These are phyloP conservation scores for Saccostrea cuccullata DNA, from an alignment of 1,140 invertebrate species.

Conservation along the genomic window DNA sequence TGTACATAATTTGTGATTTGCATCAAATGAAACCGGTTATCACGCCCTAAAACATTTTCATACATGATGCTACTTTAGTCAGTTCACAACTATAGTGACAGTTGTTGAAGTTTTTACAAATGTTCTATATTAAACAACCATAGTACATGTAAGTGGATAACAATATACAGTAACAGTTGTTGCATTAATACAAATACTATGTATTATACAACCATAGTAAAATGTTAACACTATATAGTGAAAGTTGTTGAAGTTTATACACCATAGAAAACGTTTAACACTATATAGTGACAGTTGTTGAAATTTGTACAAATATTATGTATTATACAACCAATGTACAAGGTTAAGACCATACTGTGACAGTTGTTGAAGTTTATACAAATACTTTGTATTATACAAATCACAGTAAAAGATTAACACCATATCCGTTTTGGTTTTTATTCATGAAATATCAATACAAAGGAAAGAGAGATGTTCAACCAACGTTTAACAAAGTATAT, in stretches of 20 bases:
- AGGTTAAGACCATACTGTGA: not conserved
- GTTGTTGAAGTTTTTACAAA: not conserved
- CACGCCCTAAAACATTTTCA: not conserved
- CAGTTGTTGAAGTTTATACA: not conserved
- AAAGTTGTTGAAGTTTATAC: too few relatives aligned
- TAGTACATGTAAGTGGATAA: too few relatives aligned
- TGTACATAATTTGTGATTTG: slow-evolving; percentile 12
- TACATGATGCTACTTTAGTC: not conserved
- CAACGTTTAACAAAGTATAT: too few relatives aligned
- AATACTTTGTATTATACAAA: not conserved
- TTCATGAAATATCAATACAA: too few relatives aligned
- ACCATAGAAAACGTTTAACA: too few relatives aligned
- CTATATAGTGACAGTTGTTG: not conserved
- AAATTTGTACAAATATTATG: not conserved
- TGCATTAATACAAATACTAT: too few relatives aligned
- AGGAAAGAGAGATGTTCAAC: too few relatives aligned
- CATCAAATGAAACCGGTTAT: not conserved
- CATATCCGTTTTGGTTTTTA: too few relatives aligned
- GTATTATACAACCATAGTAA: too few relatives aligned
- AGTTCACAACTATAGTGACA: not conserved
- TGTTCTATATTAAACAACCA: not conserved
- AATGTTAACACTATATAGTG: too few relatives aligned
- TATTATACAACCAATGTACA: not conserved
- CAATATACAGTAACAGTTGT: too few relatives aligned
- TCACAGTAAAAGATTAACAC: too few relatives aligned